Conservation (phyloP, 2,797 vertebrate genomes). For the Acanthiza pusilla region DNA sequence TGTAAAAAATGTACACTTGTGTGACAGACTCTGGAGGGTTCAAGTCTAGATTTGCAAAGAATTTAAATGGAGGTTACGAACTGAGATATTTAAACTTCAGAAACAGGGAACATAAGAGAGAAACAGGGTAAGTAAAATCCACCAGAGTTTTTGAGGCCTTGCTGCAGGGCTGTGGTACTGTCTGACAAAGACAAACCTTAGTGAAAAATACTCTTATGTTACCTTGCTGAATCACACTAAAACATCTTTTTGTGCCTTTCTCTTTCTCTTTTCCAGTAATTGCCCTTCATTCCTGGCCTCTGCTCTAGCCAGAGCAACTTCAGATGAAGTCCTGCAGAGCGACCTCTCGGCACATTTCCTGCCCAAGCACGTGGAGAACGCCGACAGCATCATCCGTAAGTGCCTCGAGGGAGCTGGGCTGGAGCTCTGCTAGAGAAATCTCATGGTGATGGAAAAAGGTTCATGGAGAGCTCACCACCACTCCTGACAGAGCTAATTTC, state of each 20-base stretch:
- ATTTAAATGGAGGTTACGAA: not conserved
- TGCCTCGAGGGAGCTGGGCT: not conserved
- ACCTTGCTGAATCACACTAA: constrained; percentile 1
- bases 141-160: not conserved
- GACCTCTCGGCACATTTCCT: constrained; percentile 87
- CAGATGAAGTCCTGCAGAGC: constrained; percentile 88
- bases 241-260: not conserved
- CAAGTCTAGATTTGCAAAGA: not conserved
- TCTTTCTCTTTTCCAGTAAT: constrained; percentile 69
- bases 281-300: constrained; percentile 94
- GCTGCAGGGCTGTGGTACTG: not conserved
- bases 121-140: not conserved
- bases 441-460: accelerated
- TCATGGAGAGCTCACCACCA: not conserved
- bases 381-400: constrained; percentile 90
- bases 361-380: constrained; percentile 81
- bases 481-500: not conserved
- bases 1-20: not conserved
- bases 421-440: not conserved
- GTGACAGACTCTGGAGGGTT: not conserved
- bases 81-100: not conserved
- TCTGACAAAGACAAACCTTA: not conserved
- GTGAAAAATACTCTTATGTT: not conserved
- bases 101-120: not conserved
- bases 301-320: constrained; percentile 89